A percentile compares a stretch with the other conserved stretches of the same genome.
phyloP scores from a whole-genome alignment of 2,888 invertebrate species.

The Oscheius sp. region DNA sequence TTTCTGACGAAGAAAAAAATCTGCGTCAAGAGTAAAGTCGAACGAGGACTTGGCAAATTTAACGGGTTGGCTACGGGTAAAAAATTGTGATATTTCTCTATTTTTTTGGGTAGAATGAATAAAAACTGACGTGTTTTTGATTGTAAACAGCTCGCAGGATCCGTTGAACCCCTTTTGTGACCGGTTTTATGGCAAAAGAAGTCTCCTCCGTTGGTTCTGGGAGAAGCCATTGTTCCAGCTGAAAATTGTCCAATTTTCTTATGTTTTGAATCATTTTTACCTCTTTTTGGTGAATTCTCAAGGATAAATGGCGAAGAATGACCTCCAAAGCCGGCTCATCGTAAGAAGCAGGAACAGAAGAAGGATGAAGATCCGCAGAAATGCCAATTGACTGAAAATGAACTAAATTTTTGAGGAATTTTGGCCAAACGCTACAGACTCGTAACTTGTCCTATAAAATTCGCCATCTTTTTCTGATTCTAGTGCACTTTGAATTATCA shows the following conservation, averaged over 20 bases:
- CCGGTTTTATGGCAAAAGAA: conserved; percentile 51
- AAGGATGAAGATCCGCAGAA: conserved; percentile 41
- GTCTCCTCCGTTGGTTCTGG: conserved; percentile 43
- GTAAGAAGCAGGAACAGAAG: conserved; percentile 35
- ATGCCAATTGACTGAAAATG: conserved; percentile 31
- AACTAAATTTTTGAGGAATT: too few relatives aligned
- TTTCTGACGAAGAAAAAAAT: conserved; percentile 52
- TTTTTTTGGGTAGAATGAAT: background rate
- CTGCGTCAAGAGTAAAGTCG: conserved; percentile 46
- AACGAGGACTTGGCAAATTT: conserved; percentile 34
- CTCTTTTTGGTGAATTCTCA: conserved; percentile 41
- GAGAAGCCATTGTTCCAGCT: conserved; percentile 54
- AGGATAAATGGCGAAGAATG: conserved; percentile 47
- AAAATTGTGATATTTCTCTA: background rate
- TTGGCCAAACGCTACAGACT: too few relatives aligned
- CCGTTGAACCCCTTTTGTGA: conserved; percentile 30
- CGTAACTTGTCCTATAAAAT: too few relatives aligned
- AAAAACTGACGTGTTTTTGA: conserved; percentile 40
- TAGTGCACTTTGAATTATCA: too few relatives aligned
- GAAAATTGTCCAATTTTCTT: background rate
- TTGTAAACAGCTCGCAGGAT: conserved; percentile 47
- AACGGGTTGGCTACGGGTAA: conserved; percentile 20
- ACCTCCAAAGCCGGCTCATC: conserved; percentile 47
- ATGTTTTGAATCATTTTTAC: conserved; percentile 1
- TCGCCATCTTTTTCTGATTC: too few relatives aligned